phyloP scores from a whole-genome alignment of 1,140 invertebrate species.

The Prorops nasuta region DNA sequence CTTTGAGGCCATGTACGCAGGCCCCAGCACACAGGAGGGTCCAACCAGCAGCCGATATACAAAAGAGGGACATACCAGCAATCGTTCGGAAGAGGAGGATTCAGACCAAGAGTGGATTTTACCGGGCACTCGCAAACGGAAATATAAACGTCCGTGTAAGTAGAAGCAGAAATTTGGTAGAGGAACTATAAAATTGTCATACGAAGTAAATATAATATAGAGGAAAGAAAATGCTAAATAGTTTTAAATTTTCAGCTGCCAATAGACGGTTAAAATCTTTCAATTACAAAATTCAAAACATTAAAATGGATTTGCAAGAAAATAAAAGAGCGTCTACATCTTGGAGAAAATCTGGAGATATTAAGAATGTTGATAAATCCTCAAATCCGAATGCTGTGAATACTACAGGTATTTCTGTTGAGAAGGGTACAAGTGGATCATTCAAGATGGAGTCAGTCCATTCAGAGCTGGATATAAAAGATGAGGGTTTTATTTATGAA shows the following conservation, averaged over 20 bases:
- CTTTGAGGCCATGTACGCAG: slow-evolving; percentile 31
- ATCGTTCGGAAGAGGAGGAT: slow-evolving; percentile 39
- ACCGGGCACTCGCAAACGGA: slow-evolving; percentile 48
- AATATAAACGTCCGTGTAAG: slow-evolving; percentile 48
- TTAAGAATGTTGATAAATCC: no score
- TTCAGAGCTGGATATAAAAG: slow-evolving; percentile 49
- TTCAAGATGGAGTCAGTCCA: no score
- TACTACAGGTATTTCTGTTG: no score
- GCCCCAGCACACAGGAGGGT: slow-evolving; percentile 28
- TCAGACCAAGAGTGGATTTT: slow-evolving; percentile 53
- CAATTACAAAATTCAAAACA: slow-evolving; percentile 36
- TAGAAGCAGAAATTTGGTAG: no score
- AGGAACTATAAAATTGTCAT: neutral
- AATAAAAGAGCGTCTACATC: neutral
- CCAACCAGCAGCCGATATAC: slow-evolving; percentile 26
- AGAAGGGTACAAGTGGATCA: no score
- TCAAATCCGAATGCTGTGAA: no score
- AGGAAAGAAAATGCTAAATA: no score
- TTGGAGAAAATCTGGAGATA: no score
- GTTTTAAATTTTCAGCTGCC: slow-evolving; percentile 27
- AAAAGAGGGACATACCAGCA: slow-evolving; percentile 21
- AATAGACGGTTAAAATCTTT: slow-evolving; percentile 40
- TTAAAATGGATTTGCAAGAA: slow-evolving; percentile 22
- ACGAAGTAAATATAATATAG: neutral
- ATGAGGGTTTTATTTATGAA: slow-evolving; percentile 39